Percentiles rank a stretch among this genome's conserved stretches.
Evolutionary conservation across 2,113 vertebrate species (phyloP).

Genomic region (Petaurus breviceps): DNA sequence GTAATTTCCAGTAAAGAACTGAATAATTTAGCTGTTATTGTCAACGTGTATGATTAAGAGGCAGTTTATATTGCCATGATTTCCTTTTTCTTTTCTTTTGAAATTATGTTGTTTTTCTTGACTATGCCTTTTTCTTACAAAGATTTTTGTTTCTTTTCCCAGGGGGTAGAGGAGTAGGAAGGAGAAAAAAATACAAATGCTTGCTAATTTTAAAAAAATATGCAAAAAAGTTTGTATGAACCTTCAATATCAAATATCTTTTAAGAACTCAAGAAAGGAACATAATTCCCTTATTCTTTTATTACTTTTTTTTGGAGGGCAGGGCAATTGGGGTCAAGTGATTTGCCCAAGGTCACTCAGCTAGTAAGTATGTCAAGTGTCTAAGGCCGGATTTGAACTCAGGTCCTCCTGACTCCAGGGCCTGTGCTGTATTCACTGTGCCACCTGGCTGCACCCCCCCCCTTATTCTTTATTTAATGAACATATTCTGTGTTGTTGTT

Average conservation of each 20-base stretch:
- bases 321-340: no score
- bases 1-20: slow-evolving; percentile 82
- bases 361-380: no score
- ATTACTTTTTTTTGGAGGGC: no score
- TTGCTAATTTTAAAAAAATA: neutral
- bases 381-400: no score
- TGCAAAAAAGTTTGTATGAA: slow-evolving; percentile 71
- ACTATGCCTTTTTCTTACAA: neutral
- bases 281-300: slow-evolving; percentile 62
- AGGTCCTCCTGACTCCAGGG: no score
- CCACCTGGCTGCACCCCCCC: no score
- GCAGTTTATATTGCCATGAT: slow-evolving; percentile 73
- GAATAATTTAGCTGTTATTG: slow-evolving; percentile 80
- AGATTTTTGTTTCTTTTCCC: neutral
- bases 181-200: neutral
- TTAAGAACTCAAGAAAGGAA: slow-evolving; percentile 68
- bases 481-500: slow-evolving; percentile 80
- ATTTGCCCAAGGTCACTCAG: no score
- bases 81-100: slow-evolving; percentile 52
- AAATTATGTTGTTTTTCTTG: slow-evolving; percentile 13
- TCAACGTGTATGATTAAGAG: slow-evolving; percentile 79
- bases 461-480: slow-evolving; percentile 73
- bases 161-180: neutral
- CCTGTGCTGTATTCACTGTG: no score
- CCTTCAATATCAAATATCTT: slow-evolving; percentile 70